Percentiles rank a stretch among this genome's conserved stretches.
Conservation (phyloP, 2,797 vertebrate genomes). For the Harpagifer antarcticus region DNA sequence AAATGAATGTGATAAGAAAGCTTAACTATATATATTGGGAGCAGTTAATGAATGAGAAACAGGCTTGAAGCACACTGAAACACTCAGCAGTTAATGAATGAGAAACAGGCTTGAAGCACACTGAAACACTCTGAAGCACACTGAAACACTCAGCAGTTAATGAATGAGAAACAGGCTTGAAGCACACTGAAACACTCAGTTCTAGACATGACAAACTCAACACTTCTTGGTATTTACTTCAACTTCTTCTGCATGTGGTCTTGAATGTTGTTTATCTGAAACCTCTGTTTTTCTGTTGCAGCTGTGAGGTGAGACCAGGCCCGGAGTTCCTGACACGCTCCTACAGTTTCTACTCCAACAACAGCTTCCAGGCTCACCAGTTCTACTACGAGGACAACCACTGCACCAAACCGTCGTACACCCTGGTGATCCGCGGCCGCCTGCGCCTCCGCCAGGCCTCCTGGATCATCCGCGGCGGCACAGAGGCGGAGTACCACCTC, state of each 20-base stretch:
- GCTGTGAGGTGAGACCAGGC: slow-evolving; percentile 96
- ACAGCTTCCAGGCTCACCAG: slow-evolving; percentile 95
- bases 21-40: background rate
- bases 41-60: background rate
- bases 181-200: background rate
- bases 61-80: background rate
- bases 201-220: background rate
- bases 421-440: slow-evolving; percentile 90
- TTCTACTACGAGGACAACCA: slow-evolving; percentile 96
- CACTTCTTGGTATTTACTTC: background rate
- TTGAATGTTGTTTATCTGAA: background rate
- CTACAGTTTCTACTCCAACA: slow-evolving; percentile 94
- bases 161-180: background rate
- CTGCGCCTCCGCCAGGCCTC: slow-evolving; percentile 94
- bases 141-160: background rate
- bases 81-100: too few species aligned
- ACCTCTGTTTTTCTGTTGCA: slow-evolving; percentile 65
- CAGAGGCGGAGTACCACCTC: slow-evolving; percentile 94
- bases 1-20: too few species aligned
- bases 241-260: background rate
- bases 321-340: slow-evolving; percentile 97
- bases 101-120: background rate
- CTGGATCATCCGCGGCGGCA: slow-evolving; percentile 97
- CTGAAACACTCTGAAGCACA: background rate
- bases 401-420: slow-evolving; percentile 94